Evolutionary conservation across 2,113 vertebrate species (phyloP), one percentile per base, ranked within the genome.

Genomic region (Microtus pennsylvanicus): DNA sequence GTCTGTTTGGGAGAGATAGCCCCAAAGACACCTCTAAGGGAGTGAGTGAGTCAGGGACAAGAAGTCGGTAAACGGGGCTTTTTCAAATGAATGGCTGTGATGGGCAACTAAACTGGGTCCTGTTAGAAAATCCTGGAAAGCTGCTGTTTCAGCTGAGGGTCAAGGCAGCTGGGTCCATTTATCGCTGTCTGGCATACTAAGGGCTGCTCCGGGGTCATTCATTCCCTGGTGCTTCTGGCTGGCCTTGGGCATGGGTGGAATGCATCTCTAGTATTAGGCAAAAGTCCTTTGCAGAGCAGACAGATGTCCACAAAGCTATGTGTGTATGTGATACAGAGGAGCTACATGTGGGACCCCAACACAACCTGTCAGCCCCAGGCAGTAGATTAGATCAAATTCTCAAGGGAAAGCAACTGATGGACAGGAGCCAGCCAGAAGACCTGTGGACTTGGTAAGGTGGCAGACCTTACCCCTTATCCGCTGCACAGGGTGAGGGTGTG

Each of bases 331-430:
- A 38, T 17, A 8, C 3, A 50, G n/a, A 58, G 45, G 45, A 42
- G 33, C 12, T 1, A 5, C 0, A 12, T 1, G 67, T 7, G 22
- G 9, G 42, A 19, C n/a, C 50, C 38, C 4, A 42, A 42, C 4
- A 33, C 12, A 4, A 1, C 14, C 47, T 5, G 3, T 33, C 5
- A 69, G 42, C 24, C n/a, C 38, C 6, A 5, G 0, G 30, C 19
- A 5, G 12, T 0, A 0, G 28, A 90, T 35, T 42, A 5, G n/a
- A 7, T 55, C 52, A 26, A 5, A 58, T 28, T 63, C 50, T 67
- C 52, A 50, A 63, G 45, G 26, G 19, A 55, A 1, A 65, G 21
- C 5, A 8, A n/a, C 70, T 50, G 70, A 70, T n/a, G 33, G 76
- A 28, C 21, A 7, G 75, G 35, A 19, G 82, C 16, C 12, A 80